Conservation (phyloP, 64 coral and sea anemone species). For the Montipora capricornis region DNA sequence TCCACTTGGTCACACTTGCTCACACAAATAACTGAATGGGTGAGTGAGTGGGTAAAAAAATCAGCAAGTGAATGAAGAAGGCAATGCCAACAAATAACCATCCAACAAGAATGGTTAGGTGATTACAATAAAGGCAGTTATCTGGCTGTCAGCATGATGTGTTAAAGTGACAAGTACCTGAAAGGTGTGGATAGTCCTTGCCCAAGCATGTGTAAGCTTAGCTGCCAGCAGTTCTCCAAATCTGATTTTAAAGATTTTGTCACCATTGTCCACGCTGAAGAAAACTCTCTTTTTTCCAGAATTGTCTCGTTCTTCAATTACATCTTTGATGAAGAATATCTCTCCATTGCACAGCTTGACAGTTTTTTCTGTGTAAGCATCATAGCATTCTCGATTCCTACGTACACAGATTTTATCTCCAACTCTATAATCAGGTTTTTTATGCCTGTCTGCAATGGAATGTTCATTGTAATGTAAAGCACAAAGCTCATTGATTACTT, state of each 20-base stretch:
- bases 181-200: constrained; percentile 72
- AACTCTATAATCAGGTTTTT: constrained; percentile 29
- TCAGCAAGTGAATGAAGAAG: too few species aligned
- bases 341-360: constrained; percentile 74
- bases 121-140: too few species aligned
- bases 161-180: constrained; percentile 14
- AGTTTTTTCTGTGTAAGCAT: neutral
- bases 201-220: constrained; percentile 68
- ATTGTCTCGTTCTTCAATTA: neutral
- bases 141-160: too few species aligned
- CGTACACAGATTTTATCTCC: constrained; percentile 77
- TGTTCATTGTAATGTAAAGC: constrained; percentile 39
- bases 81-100: too few species aligned
- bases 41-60: too few species aligned
- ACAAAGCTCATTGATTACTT: constrained; percentile 68
- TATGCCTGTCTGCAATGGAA: constrained; percentile 10
- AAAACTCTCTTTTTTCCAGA: constrained; percentile 3
- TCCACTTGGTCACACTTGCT: too few species aligned
- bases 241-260: constrained; percentile 23
- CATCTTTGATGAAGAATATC: constrained; percentile 70
- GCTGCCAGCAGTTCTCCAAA: constrained; percentile 44
- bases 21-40: too few species aligned
- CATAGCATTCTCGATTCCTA: constrained; percentile 38
- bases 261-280: constrained; percentile 53
- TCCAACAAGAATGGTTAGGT: too few species aligned